Base-by-base conservation (phyloP, 2,113 vertebrate genomes). In the Panurus biarmicus region DNA sequence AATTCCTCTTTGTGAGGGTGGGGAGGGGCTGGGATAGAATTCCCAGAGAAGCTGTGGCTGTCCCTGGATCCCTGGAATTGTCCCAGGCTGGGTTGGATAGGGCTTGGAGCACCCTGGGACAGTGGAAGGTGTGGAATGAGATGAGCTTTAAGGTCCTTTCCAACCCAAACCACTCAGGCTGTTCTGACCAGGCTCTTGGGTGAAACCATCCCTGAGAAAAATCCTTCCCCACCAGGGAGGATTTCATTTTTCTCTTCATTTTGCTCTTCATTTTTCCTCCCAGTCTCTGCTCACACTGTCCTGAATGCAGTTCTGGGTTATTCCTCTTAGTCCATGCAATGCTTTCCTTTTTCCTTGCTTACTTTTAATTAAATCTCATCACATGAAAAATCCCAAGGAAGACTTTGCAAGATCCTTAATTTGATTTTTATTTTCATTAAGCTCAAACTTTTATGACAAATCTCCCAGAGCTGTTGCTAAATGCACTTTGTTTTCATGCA, bases 341-440 rank as follows among this genome's bases (percentile, higher is more conserved):
- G 25, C 53, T 76, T 36, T 20, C 19, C 22, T 66, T 57, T 60
- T 35, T 18, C 15, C 38, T 70, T 71, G 29, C 73, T 91, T 44
- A 19, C 50, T 92, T 94, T 87, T 96, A 89, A 91, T 92, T 93
- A 91, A 91, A 65, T 73, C 74, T 81, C 89, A 70, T 89, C 85
- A 79, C 70, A 72, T 54, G 73, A 81, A 89, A 93, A 93, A 87
- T 89, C 94, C 91, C 93, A 82, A 38, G 91, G 83, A 93, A 69
- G 80, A 33, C 19, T 64, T 78, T 42, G 31, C 65, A 16, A 17
- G 72, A 22, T 62, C 79, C 82, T 89, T 74, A 75, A 89, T 89
- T 81, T 88, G 78, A 73, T 93, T 92, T 94, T 94, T 85, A 50
- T 92, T 93, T 94, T 92, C 70, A 79, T 92, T 89, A 70, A 38